A percentile compares a stretch with the other conserved stretches of the same genome.
These are phyloP conservation scores for Lasioglossum pauxillum DNA, from an alignment of 2,888 invertebrate species.

Conservation along the genomic window DNA sequence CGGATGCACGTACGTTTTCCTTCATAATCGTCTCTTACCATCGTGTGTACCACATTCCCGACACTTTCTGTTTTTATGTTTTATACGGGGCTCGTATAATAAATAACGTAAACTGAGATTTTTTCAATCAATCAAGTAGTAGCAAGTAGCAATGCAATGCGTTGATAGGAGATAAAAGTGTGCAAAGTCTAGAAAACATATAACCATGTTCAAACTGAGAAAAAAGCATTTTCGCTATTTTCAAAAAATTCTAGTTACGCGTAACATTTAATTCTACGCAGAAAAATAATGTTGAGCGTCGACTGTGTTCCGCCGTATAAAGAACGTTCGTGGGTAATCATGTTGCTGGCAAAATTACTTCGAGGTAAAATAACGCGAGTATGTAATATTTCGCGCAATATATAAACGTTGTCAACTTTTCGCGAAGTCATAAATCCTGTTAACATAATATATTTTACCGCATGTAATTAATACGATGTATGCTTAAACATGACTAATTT, in stretches of 20 bases:
- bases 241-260: background rate
- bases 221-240: background rate
- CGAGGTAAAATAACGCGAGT: background rate
- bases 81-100: background rate
- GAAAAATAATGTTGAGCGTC: background rate
- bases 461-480: background rate
- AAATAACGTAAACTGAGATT: background rate
- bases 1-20: conserved; percentile 24
- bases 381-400: background rate
- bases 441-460: background rate
- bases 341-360: background rate
- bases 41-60: background rate
- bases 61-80: background rate
- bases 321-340: background rate
- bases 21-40: conserved; percentile 18
- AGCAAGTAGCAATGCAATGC: too few relatives aligned
- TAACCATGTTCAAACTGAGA: background rate
- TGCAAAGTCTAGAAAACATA: background rate
- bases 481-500: background rate
- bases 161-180: background rate
- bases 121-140: background rate
- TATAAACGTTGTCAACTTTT: background rate
- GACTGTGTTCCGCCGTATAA: background rate
- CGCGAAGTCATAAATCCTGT: background rate
- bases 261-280: background rate